phyloP scores from a whole-genome alignment of 2,797 vertebrate species.

The Trematomus bernacchii region DNA sequence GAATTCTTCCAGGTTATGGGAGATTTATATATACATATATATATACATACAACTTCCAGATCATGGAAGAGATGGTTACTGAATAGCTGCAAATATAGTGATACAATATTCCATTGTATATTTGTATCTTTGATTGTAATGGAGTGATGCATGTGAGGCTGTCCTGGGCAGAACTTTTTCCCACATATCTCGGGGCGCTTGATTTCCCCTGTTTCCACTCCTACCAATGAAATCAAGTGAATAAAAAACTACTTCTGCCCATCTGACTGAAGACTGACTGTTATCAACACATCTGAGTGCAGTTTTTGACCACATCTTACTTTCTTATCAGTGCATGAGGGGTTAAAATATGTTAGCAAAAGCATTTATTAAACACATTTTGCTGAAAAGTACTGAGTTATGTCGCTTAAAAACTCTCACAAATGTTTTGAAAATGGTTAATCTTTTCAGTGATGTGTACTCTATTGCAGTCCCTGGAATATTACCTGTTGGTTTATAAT shows the following conservation, averaged over 20 bases:
- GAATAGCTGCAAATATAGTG: constrained; percentile 71
- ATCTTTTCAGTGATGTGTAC: constrained; percentile 6
- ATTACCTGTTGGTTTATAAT: constrained; percentile 18
- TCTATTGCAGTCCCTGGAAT: constrained; percentile 27
- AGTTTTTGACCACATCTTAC: constrained; percentile 11
- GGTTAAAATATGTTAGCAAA: constrained; percentile 33
- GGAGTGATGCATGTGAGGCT: constrained; percentile 62
- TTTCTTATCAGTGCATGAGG: constrained; percentile 11
- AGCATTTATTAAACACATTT: constrained; percentile 16
- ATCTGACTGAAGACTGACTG: constrained; percentile 12
- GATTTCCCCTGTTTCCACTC: constrained; percentile 32
- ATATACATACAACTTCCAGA: constrained; percentile 72
- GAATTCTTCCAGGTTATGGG: constrained; percentile 70
- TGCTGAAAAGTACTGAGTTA: constrained; percentile 4
- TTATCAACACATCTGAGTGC: constrained; percentile 26
- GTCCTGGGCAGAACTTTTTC: constrained; percentile 56
- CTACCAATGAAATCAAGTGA: constrained; percentile 34
- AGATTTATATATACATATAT: constrained; percentile 52
- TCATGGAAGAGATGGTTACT: constrained; percentile 67
- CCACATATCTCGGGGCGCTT: constrained; percentile 40
- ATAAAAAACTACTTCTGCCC: constrained; percentile 4
- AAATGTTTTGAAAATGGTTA: constrained; percentile 17
- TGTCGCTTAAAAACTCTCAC: not conserved
- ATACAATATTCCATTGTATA: constrained; percentile 70
- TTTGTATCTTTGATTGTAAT: constrained; percentile 67